phyloP scores from a whole-genome alignment of 2,797 vertebrate species.

The Dryobates pubescens region DNA sequence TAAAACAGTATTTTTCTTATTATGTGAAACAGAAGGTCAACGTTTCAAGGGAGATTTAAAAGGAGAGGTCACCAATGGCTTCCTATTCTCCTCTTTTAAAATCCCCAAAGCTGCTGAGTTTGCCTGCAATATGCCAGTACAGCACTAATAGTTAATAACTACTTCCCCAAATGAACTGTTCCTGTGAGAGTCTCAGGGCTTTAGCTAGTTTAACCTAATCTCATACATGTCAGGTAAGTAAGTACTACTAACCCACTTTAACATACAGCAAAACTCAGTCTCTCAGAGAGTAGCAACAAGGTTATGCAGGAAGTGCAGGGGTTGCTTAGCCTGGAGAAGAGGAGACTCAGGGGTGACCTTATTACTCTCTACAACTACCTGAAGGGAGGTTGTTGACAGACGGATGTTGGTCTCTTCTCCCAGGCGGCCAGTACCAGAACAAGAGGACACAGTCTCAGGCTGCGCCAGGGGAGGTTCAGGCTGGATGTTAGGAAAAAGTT shows the following conservation, averaged over 20 bases:
- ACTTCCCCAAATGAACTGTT: conserved; percentile 11
- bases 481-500: no score
- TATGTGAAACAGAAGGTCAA: conserved; percentile 50
- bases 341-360: no score
- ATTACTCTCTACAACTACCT: no score
- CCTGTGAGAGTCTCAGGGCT: not conserved
- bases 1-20: conserved; percentile 51
- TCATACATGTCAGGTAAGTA: conserved; percentile 46
- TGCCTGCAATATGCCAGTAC: not conserved
- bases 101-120: conserved; percentile 25
- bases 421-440: no score
- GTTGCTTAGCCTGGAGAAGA: no score
- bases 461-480: no score
- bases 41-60: conserved; percentile 40
- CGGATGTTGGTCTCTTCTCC: no score
- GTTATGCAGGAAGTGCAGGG: conserved; percentile 55
- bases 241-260: conserved; percentile 23
- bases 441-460: no score
- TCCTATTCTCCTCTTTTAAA: conserved; percentile 41
- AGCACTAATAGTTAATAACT: conserved; percentile 34
- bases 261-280: not conserved
- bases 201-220: conserved; percentile 50
- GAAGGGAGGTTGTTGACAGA: no score
- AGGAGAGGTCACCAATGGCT: conserved; percentile 48
- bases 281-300: conserved; percentile 23